A percentile compares a stretch with the other conserved stretches of the same genome.
phyloP scores from a whole-genome alignment of 53 echinoderm and acorn worm species.

The Stichopus horrens region DNA sequence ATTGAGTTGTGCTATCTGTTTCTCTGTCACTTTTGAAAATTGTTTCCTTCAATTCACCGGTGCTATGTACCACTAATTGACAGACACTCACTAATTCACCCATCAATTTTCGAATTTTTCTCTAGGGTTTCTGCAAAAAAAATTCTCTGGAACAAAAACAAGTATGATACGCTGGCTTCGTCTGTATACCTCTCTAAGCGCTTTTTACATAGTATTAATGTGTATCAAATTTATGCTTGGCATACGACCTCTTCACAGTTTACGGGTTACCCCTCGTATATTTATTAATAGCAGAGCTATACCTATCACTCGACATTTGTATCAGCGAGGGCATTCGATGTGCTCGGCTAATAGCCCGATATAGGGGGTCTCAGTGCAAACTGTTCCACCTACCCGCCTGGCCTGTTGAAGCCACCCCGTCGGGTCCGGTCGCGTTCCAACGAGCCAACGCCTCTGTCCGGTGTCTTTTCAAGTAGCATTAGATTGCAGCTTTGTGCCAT shows the following conservation, averaged over 20 bases:
- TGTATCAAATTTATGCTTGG: too few species aligned
- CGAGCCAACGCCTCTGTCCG: slow-evolving; percentile 6
- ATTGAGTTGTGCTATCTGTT: too few species aligned
- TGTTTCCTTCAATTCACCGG: too few species aligned
- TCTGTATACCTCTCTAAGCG: too few species aligned
- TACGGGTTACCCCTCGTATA: not conserved
- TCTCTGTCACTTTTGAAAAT: too few species aligned
- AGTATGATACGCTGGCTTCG: too few species aligned
- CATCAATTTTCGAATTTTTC: too few species aligned
- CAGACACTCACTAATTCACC: too few species aligned
- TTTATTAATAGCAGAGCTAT: slow-evolving; percentile 10
- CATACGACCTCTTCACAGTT: too few species aligned
- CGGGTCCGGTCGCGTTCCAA: slow-evolving; percentile 26
- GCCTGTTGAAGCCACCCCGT: slow-evolving; percentile 27
- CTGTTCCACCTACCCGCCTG: slow-evolving; percentile 25
- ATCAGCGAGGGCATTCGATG: slow-evolving; percentile 15
- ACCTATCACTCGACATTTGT: not conserved
- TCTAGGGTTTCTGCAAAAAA: too few species aligned
- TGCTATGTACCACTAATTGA: too few species aligned
- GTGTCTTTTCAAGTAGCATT: slow-evolving; percentile 31
- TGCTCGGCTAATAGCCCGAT: slow-evolving; percentile 12
- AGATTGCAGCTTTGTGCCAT: slow-evolving; percentile 37
- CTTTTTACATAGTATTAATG: too few species aligned
- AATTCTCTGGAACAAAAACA: not conserved
- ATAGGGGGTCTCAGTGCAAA: not conserved